Conservation (phyloP, 2,797 vertebrate genomes). For the Discoglossus pictus region DNA sequence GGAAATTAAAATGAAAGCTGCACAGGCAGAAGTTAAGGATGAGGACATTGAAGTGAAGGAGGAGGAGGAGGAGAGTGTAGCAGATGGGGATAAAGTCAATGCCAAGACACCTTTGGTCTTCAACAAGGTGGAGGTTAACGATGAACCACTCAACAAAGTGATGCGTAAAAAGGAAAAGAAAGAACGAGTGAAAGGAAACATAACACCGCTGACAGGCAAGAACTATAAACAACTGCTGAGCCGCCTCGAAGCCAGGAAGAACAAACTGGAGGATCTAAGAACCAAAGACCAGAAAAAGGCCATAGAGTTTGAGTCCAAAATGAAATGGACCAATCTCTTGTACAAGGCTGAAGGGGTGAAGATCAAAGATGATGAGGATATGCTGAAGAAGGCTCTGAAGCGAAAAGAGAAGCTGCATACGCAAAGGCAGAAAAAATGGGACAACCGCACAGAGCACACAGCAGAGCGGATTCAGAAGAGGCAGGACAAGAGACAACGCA, state of each 20-base stretch:
- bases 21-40: slow-evolving; percentile 46
- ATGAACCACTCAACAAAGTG: slow-evolving; percentile 69
- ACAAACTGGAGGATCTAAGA: slow-evolving; percentile 79
- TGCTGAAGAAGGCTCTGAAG: slow-evolving; percentile 81
- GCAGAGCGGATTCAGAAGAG: slow-evolving; percentile 84
- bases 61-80: not conserved
- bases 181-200: slow-evolving; percentile 77
- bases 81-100: no score
- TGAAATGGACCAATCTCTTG: slow-evolving; percentile 88
- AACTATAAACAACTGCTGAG: slow-evolving; percentile 92
- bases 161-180: slow-evolving; percentile 78
- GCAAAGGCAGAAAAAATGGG: slow-evolving; percentile 78
- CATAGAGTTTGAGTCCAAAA: slow-evolving; percentile 79
- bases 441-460: slow-evolving; percentile 70
- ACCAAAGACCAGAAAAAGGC: slow-evolving; percentile 80
- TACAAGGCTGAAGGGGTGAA: slow-evolving; percentile 92
- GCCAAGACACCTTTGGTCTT: slow-evolving; percentile 78
- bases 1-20: slow-evolving; percentile 78
- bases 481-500: slow-evolving; percentile 84
- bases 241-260: slow-evolving; percentile 80
- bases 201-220: slow-evolving; percentile 86
- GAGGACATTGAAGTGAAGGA: slow-evolving; percentile 54
- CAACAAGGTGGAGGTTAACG: slow-evolving; percentile 80
- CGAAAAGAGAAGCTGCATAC: slow-evolving; percentile 81
- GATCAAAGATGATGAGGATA: slow-evolving; percentile 83